phyloP scores from a whole-genome alignment of 1,140 invertebrate genomes.

The Drosophila funebris region DNA sequence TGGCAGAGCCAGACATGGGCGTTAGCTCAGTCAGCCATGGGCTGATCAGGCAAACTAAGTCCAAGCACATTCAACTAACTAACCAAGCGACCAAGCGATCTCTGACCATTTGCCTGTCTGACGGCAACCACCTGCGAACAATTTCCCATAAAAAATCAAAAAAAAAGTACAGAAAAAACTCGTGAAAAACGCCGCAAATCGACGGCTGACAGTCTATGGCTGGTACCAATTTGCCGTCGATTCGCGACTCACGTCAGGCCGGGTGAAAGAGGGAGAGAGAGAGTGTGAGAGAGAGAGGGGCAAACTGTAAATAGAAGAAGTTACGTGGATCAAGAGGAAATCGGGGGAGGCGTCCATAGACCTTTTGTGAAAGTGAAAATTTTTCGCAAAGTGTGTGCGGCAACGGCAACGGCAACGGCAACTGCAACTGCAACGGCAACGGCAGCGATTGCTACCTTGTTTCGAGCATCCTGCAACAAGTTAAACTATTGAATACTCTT shows the following conservation, averaged over 20 bases:
- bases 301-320: background rate
- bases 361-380: slow-evolving; percentile 80
- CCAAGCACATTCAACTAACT: slow-evolving; percentile 9
- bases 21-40: slow-evolving; percentile 26
- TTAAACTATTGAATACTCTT: slow-evolving; percentile 8
- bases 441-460: slow-evolving; percentile 21
- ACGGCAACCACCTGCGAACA: slow-evolving; percentile 75
- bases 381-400: slow-evolving; percentile 48
- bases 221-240: slow-evolving; percentile 77
- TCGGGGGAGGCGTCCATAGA: slow-evolving; percentile 61
- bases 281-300: background rate
- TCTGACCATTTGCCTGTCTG: slow-evolving; percentile 37
- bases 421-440: slow-evolving; percentile 38
- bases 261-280: background rate
- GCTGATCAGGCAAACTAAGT: slow-evolving; percentile 9
- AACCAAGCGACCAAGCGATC: slow-evolving; percentile 22
- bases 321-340: slow-evolving; percentile 16
- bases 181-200: slow-evolving; percentile 76
- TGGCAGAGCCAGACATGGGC: slow-evolving; percentile 26
- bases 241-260: slow-evolving; percentile 66
- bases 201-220: slow-evolving; percentile 69
- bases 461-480: slow-evolving; percentile 29
- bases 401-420: slow-evolving; percentile 49
- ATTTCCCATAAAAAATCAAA: slow-evolving; percentile 51
- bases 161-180: slow-evolving; percentile 36